Evolutionary conservation across 2,888 invertebrate genomes (phyloP), one percentile per base, ranked within the genome.

Genomic region (Hipparchia sbordonii): DNA sequence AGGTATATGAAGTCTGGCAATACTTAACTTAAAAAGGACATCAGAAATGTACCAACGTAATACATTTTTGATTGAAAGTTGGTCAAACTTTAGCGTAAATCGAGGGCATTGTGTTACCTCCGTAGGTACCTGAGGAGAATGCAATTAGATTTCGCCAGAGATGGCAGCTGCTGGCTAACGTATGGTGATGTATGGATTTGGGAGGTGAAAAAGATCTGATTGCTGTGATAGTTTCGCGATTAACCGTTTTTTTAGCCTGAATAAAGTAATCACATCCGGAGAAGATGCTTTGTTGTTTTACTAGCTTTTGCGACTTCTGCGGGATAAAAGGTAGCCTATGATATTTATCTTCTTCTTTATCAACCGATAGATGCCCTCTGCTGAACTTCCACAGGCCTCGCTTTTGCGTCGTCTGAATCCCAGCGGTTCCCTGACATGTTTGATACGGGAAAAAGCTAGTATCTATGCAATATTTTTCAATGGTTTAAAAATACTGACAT

Each of bases 101-200:
- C 69, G 61, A 54, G 69, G 69, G 61, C 69, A 69, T 54, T 45
- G 61, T 52, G 61, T 61, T 54, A 60, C 59, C 12, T 54, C 6
- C 12, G 45, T 82, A 0, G 23, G 0, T 23, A 86, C 89, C 84
- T 88, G 90, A 88, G 81, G 72, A 79, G 89, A 86, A 87, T 89
- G 82, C 81, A 79, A 82, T 79, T 70, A 76, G 85, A 84, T 86
- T 87, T 86, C 85, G 82, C 81, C 78, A 74, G 81, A 57, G 57
- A 6, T 8, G 5, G 2, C 0, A 52, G 57, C n/a, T 6, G 6
- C 48, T 2, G 33, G 13, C 69, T 56, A 48, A 57, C 7, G 45
- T 51, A 74, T 71, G 68, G 71, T 74, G 70, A 76, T 72, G 70
- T 72, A 76, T 76, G 75, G 67, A 76, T 73, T 70, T 72, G 51